Base-by-base conservation (phyloP, 2,797 vertebrate genomes). In the Danio jaintianensis region DNA sequence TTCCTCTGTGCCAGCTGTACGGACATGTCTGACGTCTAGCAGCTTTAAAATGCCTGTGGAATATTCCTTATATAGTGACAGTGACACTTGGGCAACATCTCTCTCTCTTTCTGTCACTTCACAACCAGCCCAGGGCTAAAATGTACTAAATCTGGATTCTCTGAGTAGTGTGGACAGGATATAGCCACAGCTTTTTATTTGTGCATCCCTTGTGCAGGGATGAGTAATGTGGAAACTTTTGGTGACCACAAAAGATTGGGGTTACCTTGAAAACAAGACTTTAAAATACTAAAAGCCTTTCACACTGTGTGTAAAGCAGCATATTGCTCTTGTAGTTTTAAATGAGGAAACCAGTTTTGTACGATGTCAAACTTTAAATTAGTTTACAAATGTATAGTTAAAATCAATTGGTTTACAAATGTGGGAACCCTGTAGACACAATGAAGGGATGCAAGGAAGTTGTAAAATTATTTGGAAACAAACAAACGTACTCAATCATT, bases 71-170 rank as follows among this genome's bases (percentile, higher is more conserved):
- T 76, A 56, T 16, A 22, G 43, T 59, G 29, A 29, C 38, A 29
- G 63, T 36, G 22, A 61, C 38, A 58, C 70, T 47, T 47, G 40
- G 71, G 18, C 40, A 59, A n/a, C 71, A 58, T 61, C 55, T 74
- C 71, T 73, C 71, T 73, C 71, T 74, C 42, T 29, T 58, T 58
- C 53, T 48, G 40, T 74, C 71, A 47, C 55, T 16, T 74, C 55
- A 36, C 55, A 59, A 48, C 42, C 71, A 59, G 55, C 55, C 40
- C 71, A 12, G 42, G 53, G 42, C 42, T 45, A 38, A 47, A 0
- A 48, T 0, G 6, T 3, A 29, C 45, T 61, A 59, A 71, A 74
- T 74, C 71, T 61, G 71, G 53, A 55, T 59, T 59, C 43, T 29
- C 18, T 22, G 70, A 58, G 53, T 71, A 53, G 48, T 36, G n/a